A percentile compares a stretch with the other conserved stretches of the same genome.
phyloP scores from a whole-genome alignment of 2,797 vertebrate species.

The Chaunax sp. region DNA sequence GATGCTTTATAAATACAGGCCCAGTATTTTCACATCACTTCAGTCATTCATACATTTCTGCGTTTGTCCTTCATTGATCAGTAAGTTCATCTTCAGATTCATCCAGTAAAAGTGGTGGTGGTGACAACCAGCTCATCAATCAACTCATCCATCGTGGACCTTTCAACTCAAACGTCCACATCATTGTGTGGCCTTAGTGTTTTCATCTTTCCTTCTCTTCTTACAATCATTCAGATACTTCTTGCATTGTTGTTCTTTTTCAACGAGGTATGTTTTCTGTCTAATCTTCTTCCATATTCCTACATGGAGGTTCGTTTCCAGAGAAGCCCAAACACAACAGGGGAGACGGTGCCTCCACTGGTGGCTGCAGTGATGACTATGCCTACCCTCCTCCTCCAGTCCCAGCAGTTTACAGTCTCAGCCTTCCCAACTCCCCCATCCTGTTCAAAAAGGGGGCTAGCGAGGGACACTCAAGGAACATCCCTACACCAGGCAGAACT shows the following conservation, averaged over 20 bases:
- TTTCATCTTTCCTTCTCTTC: too few relatives aligned
- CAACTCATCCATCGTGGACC: background rate
- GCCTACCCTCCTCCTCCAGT: conserved; percentile 67
- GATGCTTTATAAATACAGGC: background rate
- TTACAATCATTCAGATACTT: too few relatives aligned
- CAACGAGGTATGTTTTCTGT: background rate
- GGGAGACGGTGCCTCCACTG: conserved; percentile 4
- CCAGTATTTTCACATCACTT: background rate
- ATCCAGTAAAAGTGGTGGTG: background rate
- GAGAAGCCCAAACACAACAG: conserved; percentile 16
- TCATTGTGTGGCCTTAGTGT: background rate
- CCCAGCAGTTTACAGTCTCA: conserved; percentile 56
- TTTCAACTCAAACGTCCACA: background rate
- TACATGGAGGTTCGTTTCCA: conserved; percentile 36
- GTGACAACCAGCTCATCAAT: background rate
- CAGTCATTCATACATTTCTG: background rate
- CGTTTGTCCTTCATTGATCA: background rate
- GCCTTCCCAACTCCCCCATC: conserved; percentile 63
- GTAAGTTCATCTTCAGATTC: background rate
- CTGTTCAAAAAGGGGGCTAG: conserved; percentile 25
- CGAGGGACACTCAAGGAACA: conserved; percentile 33
- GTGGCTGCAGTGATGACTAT: conserved; percentile 61
- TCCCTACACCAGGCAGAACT: conserved; percentile 35
- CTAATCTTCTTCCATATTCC: background rate
- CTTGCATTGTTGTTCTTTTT: background rate